Evolutionary conservation across 2,113 vertebrate species (phyloP), one percentile per base, ranked within the genome.

Genomic region (Eurystomus gularis): DNA sequence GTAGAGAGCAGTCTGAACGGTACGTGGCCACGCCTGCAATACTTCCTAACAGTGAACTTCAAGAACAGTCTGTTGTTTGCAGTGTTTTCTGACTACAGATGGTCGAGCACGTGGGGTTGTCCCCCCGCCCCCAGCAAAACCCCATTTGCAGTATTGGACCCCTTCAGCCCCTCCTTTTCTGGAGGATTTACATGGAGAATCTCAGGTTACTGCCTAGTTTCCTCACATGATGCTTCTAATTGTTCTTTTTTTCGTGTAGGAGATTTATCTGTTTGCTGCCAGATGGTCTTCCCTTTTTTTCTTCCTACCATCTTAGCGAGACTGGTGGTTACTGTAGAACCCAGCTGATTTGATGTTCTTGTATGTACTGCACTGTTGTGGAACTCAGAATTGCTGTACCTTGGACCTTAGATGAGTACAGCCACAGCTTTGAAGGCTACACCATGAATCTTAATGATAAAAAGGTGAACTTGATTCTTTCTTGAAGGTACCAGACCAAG

Each of bases 401-500:
- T 48, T 84, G 52, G 46, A 51, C 40, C n/a, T 80, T 31, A n/a
- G 44, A 31, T 11, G 14, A 64, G 19, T 46, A 79, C 23, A 89
- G 35, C 42, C 35, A 46, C 33, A 78, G 46, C 65, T 93, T 29
- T 52, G n/a, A 78, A 60, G 20, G 73, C 61, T 52, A 54, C 7
- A 49, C 18, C 13, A 11, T 28, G 25, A 18, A 51, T 69, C 64
- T 18, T 71, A 35, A 26, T 57, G 52, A 37, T 26, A n/a, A 52
- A 94, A 78, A 49, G 25, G 46, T 72, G 37, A 82, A 61, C 75
- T 77, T 66, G 11, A 42, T 86, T 91, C 92, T 86, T 94, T 81
- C 24, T 84, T 88, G 51, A 91, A 99, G 99, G 99, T 97, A 97
- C 98, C 21, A 98, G 98, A 87, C 97, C 98, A 3, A 98, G 99